Conservation (phyloP, 2,113 vertebrate species). For the Arenaria interpres region DNA sequence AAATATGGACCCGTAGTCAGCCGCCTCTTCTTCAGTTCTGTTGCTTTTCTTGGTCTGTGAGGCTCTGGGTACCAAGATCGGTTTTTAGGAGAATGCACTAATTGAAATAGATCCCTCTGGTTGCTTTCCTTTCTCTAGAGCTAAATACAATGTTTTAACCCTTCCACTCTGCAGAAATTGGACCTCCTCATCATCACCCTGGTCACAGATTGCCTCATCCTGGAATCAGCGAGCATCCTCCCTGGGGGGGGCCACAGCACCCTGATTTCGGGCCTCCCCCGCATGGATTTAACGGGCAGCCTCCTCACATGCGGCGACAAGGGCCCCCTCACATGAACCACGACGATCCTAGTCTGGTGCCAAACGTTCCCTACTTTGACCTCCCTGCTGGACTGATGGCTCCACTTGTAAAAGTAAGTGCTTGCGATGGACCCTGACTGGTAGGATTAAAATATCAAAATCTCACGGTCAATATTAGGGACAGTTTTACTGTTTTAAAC, state of each 20-base stretch:
- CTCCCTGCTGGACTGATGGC: constrained; percentile 98
- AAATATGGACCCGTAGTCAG: background rate
- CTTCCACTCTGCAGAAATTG: constrained; percentile 81
- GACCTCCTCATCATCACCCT: constrained; percentile 94
- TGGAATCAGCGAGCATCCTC: constrained; percentile 91
- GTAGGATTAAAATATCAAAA: background rate
- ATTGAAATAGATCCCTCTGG: background rate
- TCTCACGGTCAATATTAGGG: background rate
- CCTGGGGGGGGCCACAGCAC: constrained; percentile 92
- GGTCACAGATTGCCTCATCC: constrained; percentile 93
- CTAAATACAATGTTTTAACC: background rate
- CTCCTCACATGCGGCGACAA: constrained; percentile 90
- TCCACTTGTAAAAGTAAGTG: constrained; percentile 89
- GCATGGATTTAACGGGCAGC: constrained; percentile 95
- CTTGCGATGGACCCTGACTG: background rate
- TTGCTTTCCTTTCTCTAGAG: background rate
- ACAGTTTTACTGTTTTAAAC: background rate
- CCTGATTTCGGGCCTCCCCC: constrained; percentile 91
- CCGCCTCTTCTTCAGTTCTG: background rate
- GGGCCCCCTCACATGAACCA: constrained; percentile 89
- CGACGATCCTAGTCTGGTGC: constrained; percentile 94
- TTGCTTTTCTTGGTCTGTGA: background rate
- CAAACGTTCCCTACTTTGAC: constrained; percentile 97
- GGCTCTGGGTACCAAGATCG: background rate
- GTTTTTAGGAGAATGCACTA: background rate